Evolutionary conservation across 2,113 vertebrate species (phyloP).

Genomic region (Psilopsiagon aymara): DNA sequence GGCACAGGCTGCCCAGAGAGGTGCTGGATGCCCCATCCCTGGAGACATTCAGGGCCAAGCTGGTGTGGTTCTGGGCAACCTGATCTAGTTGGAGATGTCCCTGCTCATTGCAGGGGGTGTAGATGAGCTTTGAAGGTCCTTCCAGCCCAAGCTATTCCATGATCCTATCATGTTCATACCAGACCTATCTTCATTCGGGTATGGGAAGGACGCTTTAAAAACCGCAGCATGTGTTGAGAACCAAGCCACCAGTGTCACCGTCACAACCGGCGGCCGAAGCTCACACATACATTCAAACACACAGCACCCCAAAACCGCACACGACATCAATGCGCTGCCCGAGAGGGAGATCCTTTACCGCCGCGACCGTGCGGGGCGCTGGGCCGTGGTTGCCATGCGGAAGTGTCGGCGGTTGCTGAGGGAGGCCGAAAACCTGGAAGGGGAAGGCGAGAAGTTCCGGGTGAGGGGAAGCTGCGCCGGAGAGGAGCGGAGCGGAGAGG

Average conservation of each 20-base stretch:
- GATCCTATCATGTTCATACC: not conserved
- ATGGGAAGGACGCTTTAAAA: conserved; percentile 72
- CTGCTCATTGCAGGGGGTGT: too few species aligned
- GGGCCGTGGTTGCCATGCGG: not conserved
- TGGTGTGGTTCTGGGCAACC: too few species aligned
- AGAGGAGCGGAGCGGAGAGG: not conserved
- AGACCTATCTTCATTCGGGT: conserved; percentile 79
- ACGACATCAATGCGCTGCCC: fast-evolving
- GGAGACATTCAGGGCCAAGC: too few species aligned
- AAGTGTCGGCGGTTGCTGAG: not conserved
- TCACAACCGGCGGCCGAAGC: not conserved
- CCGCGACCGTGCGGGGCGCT: fast-evolving
- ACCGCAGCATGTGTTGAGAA: conserved; percentile 23
- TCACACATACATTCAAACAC: fast-evolving
- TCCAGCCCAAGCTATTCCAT: not conserved
- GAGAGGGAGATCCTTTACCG: fast-evolving
- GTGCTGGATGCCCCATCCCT: too few species aligned
- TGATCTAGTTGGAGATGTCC: too few species aligned
- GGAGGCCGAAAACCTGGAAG: not conserved
- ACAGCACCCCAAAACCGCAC: fast-evolving
- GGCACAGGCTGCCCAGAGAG: too few species aligned
- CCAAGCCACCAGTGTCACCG: not conserved
- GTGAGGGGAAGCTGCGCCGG: fast-evolving
- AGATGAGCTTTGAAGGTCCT: too few species aligned
- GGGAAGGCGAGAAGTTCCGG: not conserved